A percentile compares a stretch with the other conserved stretches of the same genome.
phyloP scores from a whole-genome alignment of 1,140 invertebrate species.

The Sarcophaga bullata region DNA sequence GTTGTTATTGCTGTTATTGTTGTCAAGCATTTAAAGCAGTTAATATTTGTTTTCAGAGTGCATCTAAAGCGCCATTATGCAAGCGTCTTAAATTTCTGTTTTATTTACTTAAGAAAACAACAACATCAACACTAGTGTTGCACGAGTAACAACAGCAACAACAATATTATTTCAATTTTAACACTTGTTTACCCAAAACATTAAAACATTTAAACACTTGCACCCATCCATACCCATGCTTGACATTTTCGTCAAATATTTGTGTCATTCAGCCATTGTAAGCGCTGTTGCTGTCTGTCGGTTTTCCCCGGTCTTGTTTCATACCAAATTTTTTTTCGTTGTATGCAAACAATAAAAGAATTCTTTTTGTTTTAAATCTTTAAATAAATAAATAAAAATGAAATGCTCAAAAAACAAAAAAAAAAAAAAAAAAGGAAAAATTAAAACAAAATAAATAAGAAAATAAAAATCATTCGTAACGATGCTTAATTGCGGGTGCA shows the following conservation, averaged over 20 bases:
- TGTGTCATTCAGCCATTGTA: too few relatives aligned
- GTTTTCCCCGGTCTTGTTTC: background rate
- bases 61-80: conserved; percentile 15
- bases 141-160: background rate
- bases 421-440: too few relatives aligned
- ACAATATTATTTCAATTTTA: conserved; percentile 10
- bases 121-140: background rate
- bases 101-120: background rate
- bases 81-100: conserved; percentile 7
- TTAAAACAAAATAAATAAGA: too few relatives aligned
- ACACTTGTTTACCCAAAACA: conserved; percentile 8
- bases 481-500: background rate
- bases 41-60: background rate
- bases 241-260: background rate
- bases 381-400: background rate
- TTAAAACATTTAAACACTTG: background rate
- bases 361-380: background rate
- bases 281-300: too few relatives aligned
- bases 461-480: background rate
- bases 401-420: background rate
- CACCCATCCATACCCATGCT: background rate
- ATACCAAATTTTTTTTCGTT: background rate
- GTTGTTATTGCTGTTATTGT: too few relatives aligned
- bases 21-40: too few relatives aligned
- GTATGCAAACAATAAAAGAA: background rate